Percentiles rank a stretch among this genome's conserved stretches.
Conservation (phyloP, 2,113 vertebrate species). For the Neomonachus schauinslandi region DNA sequence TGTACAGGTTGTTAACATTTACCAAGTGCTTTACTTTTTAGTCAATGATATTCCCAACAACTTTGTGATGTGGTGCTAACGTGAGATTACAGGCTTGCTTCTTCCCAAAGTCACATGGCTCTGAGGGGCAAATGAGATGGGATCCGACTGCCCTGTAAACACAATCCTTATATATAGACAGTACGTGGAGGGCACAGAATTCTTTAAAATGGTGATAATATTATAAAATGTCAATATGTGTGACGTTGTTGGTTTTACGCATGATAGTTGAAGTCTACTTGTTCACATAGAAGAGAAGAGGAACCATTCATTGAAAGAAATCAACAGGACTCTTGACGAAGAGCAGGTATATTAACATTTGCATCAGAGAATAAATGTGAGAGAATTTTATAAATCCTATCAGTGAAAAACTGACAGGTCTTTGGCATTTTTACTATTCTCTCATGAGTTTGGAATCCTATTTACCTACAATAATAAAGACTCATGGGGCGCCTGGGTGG, state of each 20-base stretch:
- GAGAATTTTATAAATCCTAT: neutral
- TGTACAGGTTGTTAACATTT: neutral
- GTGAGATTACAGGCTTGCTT: neutral
- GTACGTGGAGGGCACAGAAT: neutral
- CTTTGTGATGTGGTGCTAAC: neutral
- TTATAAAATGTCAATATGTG: neutral
- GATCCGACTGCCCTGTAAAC: neutral
- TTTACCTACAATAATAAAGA: neutral
- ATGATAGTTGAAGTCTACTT: neutral
- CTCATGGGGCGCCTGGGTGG: too few relatives aligned
- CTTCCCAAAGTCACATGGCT: neutral
- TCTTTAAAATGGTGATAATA: neutral
- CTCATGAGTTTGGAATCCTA: neutral
- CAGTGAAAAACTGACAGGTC: neutral
- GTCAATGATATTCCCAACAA: neutral
- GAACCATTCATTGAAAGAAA: neutral
- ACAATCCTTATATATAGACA: neutral
- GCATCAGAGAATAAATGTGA: neutral
- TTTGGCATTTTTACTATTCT: neutral
- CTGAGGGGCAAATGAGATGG: neutral
- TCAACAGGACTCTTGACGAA: neutral
- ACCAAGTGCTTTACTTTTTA: neutral
- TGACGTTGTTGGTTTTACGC: neutral
- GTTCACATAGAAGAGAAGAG: neutral
- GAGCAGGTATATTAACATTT: neutral